phyloP scores from a whole-genome alignment of 1,140 invertebrate genomes.

The Bombus polaris region DNA sequence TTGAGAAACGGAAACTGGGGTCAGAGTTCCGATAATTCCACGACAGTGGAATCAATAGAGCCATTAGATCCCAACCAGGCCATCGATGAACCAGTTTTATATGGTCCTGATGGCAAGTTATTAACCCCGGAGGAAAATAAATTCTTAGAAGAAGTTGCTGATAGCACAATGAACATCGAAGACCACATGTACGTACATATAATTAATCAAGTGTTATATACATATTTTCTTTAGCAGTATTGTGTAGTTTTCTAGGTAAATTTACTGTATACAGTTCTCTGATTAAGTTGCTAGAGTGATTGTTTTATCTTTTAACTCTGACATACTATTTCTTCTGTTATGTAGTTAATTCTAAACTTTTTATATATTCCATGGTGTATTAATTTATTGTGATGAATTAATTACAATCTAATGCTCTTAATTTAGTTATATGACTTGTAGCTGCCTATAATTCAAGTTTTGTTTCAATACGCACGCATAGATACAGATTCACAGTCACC shows the following conservation, averaged over 20 bases:
- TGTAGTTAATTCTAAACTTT: background rate
- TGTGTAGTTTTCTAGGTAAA: too few species aligned
- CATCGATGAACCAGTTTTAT: slow-evolving; percentile 76
- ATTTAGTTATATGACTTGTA: too few species aligned
- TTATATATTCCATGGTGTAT: too few species aligned
- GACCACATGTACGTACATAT: slow-evolving; percentile 67
- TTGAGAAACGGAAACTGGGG: slow-evolving; percentile 79
- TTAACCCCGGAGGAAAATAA: slow-evolving; percentile 79
- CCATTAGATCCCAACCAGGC: slow-evolving; percentile 51
- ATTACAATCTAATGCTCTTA: too few species aligned
- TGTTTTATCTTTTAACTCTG: too few species aligned
- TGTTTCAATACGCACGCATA: too few species aligned
- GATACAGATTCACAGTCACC: background rate
- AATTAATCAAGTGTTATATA: slow-evolving; percentile 16
- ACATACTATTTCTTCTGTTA: background rate
- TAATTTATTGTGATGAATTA: too few species aligned
- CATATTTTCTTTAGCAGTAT: background rate
- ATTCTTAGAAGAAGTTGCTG: slow-evolving; percentile 70
- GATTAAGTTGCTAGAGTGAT: too few species aligned
- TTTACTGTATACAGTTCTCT: too few species aligned
- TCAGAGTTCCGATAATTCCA: slow-evolving; percentile 58
- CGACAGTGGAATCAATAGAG: slow-evolving; percentile 55
- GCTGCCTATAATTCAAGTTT: too few species aligned
- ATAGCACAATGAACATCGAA: slow-evolving; percentile 50
- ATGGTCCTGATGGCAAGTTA: slow-evolving; percentile 80